phyloP scores from a whole-genome alignment of 2,888 invertebrate genomes.

The Anaspis maculata region DNA sequence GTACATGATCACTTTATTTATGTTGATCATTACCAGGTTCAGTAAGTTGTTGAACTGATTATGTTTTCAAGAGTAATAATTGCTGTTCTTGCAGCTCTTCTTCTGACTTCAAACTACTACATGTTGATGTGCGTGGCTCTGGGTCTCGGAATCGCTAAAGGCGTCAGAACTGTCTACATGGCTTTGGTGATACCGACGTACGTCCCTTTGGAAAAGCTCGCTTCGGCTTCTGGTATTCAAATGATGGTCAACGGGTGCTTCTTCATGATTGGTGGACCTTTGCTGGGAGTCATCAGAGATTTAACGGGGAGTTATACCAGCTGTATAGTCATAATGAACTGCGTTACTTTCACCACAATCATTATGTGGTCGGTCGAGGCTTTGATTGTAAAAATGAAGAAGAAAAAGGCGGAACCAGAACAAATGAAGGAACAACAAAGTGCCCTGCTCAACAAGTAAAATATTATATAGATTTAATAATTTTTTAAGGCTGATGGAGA shows the following conservation, averaged over 20 bases:
- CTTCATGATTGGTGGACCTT: constrained; percentile 52
- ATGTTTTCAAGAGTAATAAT: background rate
- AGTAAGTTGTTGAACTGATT: constrained; percentile 45
- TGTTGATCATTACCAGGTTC: constrained; percentile 52
- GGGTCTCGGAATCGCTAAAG: constrained; percentile 58
- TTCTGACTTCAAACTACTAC: constrained; percentile 12
- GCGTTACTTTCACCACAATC: constrained; percentile 51
- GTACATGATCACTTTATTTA: constrained; percentile 53
- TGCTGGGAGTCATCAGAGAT: constrained; percentile 55
- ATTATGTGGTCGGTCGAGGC: constrained; percentile 50
- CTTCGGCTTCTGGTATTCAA: constrained; percentile 62
- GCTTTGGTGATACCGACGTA: constrained; percentile 59
- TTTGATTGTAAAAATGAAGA: constrained; percentile 5
- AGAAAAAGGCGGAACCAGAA: background rate
- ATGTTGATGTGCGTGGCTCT: constrained; percentile 41
- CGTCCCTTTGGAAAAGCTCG: constrained; percentile 57
- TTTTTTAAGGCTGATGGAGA: background rate
- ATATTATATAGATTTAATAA: constrained; percentile 3
- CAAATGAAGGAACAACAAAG: constrained; percentile 4
- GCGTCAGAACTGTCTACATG: constrained; percentile 61
- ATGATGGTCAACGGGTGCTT: constrained; percentile 60
- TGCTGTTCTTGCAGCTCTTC: constrained; percentile 13
- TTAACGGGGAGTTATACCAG: constrained; percentile 50
- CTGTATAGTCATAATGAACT: constrained; percentile 55
- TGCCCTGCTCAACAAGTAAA: constrained; percentile 4